Base-by-base conservation (phyloP, 2,113 vertebrate species). In the Phainopepla nitens region DNA sequence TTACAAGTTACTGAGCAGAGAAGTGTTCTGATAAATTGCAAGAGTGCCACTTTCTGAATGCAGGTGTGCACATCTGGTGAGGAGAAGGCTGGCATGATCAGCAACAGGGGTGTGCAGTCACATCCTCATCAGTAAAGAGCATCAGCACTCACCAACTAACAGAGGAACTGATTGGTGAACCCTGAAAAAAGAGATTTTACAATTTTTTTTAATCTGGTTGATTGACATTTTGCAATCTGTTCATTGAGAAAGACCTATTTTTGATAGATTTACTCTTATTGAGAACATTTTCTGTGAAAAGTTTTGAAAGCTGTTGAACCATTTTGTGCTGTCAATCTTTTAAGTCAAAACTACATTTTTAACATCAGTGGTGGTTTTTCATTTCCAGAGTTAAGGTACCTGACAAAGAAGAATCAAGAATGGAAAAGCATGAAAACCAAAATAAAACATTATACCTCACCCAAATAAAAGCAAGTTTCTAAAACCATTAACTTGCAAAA, bases 361-460 rank as follows among this genome's bases (percentile, higher is more conserved):
- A 81, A 75, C 39, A 77, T 69, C 28, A 39, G 36, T 10, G 31
- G 27, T 23, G 36, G 17, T 13, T 89, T 89, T 87, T 84, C 22
- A 79, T 53, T 94, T 87, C 62, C 33, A 39, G 24, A 73, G 54
- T 80, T 66, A 81, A 90, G 36, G 33, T 60, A 68, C 35, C 51
- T 33, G 8, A 87, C 11, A 20, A 89, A 83, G 73, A 93, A 62
- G 15, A 91, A 68, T 56, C n/a, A 60, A 94, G 69, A 89, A 84
- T 9, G 17, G 35, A 60, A 84, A 87, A 87, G 60, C 15, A 82
- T 11, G 24, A 82, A 81, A 92, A 77, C 19, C 36, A 81, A 92
- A 89, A 77, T 12, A 86, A 84, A 89, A 51, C 39, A 60, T 9
- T 31, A 25, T 22, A n/a, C 47, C 81, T 78, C 80, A 89, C 27